A percentile compares a stretch with the other conserved stretches of the same genome.
Conservation (phyloP, 92 coral and sea anemone species). For the Anthopleura xanthogrammica region DNA sequence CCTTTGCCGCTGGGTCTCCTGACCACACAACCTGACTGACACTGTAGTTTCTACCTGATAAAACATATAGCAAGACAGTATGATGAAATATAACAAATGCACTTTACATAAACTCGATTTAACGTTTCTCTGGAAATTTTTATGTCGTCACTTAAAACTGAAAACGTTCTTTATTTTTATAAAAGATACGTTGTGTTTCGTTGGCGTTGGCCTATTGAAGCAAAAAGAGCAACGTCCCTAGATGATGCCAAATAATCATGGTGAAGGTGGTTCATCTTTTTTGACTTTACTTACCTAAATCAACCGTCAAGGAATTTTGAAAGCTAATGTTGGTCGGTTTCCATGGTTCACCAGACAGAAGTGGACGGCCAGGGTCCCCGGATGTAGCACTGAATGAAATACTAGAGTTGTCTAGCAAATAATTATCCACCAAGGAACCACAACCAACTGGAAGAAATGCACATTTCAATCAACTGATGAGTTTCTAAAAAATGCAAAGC, state of each 20-base stretch:
- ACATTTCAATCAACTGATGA: not conserved
- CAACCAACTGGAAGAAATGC: conserved; percentile 19
- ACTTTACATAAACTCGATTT: not conserved
- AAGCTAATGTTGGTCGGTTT: not conserved
- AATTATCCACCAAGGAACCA: conserved; percentile 15
- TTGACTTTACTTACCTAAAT: conserved; percentile 9
- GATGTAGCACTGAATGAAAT: conserved; percentile 24
- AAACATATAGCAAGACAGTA: not conserved
- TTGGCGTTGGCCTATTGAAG: no score
- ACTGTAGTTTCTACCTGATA: not conserved
- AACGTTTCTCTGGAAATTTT: no score
- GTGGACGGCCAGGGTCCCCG: conserved; percentile 13
- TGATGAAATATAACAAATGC: not conserved
- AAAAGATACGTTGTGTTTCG: no score
- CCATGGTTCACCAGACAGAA: conserved; percentile 16
- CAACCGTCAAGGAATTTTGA: conserved; percentile 6
- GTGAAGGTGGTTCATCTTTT: no score
- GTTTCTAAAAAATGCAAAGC: no score
- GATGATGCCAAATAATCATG: no score
- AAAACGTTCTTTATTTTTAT: no score
- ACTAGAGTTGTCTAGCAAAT: conserved; percentile 13
- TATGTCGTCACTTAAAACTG: no score
- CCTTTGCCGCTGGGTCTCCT: not conserved
- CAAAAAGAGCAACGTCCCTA: no score
- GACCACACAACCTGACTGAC: conserved; percentile 3